Base-by-base conservation (phyloP, 2,797 vertebrate species). In the Argya squamiceps region DNA sequence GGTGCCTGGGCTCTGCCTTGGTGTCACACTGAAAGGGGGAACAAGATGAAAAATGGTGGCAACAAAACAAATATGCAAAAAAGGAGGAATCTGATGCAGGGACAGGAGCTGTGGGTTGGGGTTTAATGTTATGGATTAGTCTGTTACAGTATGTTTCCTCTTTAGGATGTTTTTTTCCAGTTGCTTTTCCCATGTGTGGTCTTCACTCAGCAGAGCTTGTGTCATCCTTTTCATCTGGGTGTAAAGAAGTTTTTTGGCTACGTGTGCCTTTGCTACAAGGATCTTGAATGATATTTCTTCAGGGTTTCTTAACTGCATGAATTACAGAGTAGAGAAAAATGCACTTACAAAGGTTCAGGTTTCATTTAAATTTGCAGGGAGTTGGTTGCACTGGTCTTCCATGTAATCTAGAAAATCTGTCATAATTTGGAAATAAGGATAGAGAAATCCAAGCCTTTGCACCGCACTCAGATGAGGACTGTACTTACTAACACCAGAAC, bases 401-500 rank as follows among this genome's bases (percentile, higher is more conserved):
- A 6, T 62, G 60, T 69, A 74, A 80, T 69, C 53, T 86, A 84
- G 83, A 75, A 96, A 60, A 62, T 69, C 50, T 30, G 19, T 32
- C 80, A 77, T 74, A 39, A 74, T 88, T 93, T 95, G 84, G 70
- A 93, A 94, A 64, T 71, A 76, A 74, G 49, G 52, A 43, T 14
- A 76, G 71, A 92, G 56, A 89, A 94, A 81, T 77, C 67, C 47
- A 82, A 79, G 73, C 32, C 53, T 73, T 43, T 87, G 18, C 44
- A 32, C 43, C 79, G 62, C 56, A 62, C 32, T 15, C 60, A 73
- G 89, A 81, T 64, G 80, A 74, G 5, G 11, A 41, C 69, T 93
- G 19, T 88, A 79, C 86, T 64, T 75, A 64, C 64, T 84, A 84
- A 81, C 71, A 71, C 73, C 4, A 4, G 87, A 95, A 92, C 68